Conservation (phyloP, 2,888 invertebrate genomes). For the Pasiphila rectangulata region DNA sequence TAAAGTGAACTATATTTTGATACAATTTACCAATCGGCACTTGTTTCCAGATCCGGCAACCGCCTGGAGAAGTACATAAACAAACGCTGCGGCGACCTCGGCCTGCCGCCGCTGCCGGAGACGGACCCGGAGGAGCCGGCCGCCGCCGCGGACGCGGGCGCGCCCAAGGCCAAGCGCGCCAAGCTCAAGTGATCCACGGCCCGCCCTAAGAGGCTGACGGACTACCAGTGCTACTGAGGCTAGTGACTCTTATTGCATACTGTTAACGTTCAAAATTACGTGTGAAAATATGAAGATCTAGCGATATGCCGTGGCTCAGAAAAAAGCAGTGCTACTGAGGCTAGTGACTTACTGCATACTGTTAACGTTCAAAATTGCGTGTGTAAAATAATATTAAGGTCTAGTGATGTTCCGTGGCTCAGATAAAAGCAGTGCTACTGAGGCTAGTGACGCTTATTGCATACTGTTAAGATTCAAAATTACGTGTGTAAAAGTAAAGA, state of each 20-base stretch:
- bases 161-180: constrained; percentile 46
- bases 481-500: too few species aligned
- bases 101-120: constrained; percentile 73
- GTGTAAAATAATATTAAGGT: neutral
- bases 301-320: too few species aligned
- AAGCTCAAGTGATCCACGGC: constrained; percentile 55
- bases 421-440: constrained; percentile 56
- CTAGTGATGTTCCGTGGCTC: too few species aligned
- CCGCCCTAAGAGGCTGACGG: constrained; percentile 40
- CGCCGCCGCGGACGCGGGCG: constrained; percentile 34
- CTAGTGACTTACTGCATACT: constrained; percentile 3
- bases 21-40: neutral
- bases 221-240: constrained; percentile 55
- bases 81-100: constrained; percentile 85
- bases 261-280: neutral
- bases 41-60: constrained; percentile 84
- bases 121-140: constrained; percentile 38
- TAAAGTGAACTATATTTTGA: neutral
- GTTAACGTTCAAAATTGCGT: neutral
- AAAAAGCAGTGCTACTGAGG: constrained; percentile 52
- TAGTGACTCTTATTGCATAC: constrained; percentile 1
- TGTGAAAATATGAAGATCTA: neutral
- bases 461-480: neutral
- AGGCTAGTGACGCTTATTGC: constrained; percentile 18
- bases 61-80: constrained; percentile 86